Evolutionary conservation across 2,888 invertebrate species (phyloP).

Genomic region (Siphlonurus alternatus): DNA sequence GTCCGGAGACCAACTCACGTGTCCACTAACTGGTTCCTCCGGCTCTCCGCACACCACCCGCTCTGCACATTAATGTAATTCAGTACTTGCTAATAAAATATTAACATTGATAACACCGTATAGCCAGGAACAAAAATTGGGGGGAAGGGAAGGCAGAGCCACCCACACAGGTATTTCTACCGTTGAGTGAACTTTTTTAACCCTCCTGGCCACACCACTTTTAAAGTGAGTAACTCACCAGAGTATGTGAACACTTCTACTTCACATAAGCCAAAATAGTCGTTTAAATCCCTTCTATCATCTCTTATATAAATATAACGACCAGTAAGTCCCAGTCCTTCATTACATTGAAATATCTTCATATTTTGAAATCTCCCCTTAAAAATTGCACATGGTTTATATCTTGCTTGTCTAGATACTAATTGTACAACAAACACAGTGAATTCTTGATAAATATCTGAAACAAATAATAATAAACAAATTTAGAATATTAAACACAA

Average conservation of each 20-base stretch:
- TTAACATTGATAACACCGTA: no score
- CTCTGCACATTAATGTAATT: conserved; percentile 13
- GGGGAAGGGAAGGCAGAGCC: no score
- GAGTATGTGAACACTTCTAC: conserved; percentile 21
- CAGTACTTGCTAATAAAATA: not conserved
- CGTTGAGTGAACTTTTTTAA: conserved; percentile 2
- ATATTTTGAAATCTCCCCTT: conserved; percentile 17
- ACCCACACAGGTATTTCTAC: no score
- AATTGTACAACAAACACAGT: conserved; percentile 19
- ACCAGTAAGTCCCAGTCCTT: conserved; percentile 19
- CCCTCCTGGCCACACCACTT: no score
- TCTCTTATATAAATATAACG: conserved; percentile 21
- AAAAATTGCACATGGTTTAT: conserved; percentile 20
- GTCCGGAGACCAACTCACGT: conserved; percentile 11
- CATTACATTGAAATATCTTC: conserved; percentile 19
- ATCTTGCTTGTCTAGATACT: conserved; percentile 17
- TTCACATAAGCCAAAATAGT: conserved; percentile 23
- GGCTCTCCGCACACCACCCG: conserved; percentile 19
- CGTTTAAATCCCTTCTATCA: conserved; percentile 17
- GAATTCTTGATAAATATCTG: conserved; percentile 16
- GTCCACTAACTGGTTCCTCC: conserved; percentile 16
- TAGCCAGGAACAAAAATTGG: no score
- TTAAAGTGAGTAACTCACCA: conserved; percentile 16
- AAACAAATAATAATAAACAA: conserved; percentile 4
- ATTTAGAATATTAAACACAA: conserved; percentile 2